Evolutionary conservation across 2,888 invertebrate species (phyloP).

Genomic region (Linnaemya tessellans): DNA sequence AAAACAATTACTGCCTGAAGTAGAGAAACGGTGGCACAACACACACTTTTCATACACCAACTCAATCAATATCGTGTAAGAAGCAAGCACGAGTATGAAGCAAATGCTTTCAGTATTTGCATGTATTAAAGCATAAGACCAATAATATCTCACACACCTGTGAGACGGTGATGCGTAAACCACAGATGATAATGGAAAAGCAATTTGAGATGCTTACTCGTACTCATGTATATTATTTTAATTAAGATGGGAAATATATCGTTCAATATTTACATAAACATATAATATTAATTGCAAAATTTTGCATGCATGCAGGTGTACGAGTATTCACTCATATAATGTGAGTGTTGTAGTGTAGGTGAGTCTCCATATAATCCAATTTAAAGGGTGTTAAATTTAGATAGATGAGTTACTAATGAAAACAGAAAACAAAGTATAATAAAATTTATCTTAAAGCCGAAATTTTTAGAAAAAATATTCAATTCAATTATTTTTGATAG

Average conservation of each 20-base stretch:
- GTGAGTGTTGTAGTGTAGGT: background rate
- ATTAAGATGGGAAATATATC: slow-evolving; percentile 54
- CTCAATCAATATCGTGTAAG: slow-evolving; percentile 43
- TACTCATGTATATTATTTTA: slow-evolving; percentile 64
- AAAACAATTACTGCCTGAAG: background rate
- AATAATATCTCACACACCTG: slow-evolving; percentile 17
- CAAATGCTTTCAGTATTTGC: background rate
- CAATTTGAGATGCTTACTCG: slow-evolving; percentile 60
- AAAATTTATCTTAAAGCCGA: too few relatives aligned
- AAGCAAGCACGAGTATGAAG: background rate
- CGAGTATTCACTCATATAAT: background rate
- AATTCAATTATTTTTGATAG: too few relatives aligned
- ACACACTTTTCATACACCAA: slow-evolving; percentile 1
- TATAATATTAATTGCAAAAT: slow-evolving; percentile 9
- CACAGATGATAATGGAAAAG: slow-evolving; percentile 50
- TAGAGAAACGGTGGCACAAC: background rate
- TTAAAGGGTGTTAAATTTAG: background rate
- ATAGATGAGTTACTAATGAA: background rate
- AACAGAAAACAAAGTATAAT: background rate
- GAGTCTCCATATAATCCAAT: background rate
- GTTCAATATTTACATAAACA: background rate
- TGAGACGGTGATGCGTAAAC: slow-evolving; percentile 52
- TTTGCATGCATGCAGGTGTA: background rate
- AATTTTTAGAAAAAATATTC: too few relatives aligned
- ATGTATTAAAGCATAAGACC: background rate